phyloP scores from a whole-genome alignment of 2,888 invertebrate species.

The Seira musarum region DNA sequence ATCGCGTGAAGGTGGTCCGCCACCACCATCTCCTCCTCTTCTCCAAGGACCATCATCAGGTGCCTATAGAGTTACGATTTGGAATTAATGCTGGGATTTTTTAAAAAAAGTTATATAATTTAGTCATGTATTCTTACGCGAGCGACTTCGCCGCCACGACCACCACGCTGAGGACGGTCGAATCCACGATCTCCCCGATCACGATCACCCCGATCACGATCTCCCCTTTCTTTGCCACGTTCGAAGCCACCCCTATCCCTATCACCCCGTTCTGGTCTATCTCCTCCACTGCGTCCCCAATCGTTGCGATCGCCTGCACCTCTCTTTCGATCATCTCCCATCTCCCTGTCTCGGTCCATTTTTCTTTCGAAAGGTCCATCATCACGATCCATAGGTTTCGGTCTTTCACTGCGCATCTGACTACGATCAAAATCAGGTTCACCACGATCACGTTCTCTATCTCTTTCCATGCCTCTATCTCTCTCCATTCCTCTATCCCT shows the following conservation, averaged over 20 bases:
- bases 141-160: conserved; percentile 24
- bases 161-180: conserved; percentile 42
- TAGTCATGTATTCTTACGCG: conserved; percentile 23
- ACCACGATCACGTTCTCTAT: conserved; percentile 36
- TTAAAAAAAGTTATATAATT: background rate
- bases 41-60: conserved; percentile 68
- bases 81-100: too few relatives aligned
- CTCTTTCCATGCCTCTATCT: conserved; percentile 52
- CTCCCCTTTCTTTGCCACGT: conserved; percentile 65
- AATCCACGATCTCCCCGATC: conserved; percentile 29
- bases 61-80: too few relatives aligned
- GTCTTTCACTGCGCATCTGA: conserved; percentile 49
- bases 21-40: conserved; percentile 71
- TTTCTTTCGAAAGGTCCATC: conserved; percentile 48
- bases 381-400: conserved; percentile 46
- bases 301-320: conserved; percentile 33
- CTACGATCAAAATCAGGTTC: conserved; percentile 54
- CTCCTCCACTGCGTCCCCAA: conserved; percentile 34
- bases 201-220: conserved; percentile 54
- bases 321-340: conserved; percentile 44
- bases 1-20: conserved; percentile 16
- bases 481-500: conserved; percentile 51
- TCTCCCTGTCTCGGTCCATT: conserved; percentile 66
- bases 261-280: conserved; percentile 45
- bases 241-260: conserved; percentile 6